Conservation (phyloP, 2,888 invertebrate species). For the Megastigmus dorsalis region DNA sequence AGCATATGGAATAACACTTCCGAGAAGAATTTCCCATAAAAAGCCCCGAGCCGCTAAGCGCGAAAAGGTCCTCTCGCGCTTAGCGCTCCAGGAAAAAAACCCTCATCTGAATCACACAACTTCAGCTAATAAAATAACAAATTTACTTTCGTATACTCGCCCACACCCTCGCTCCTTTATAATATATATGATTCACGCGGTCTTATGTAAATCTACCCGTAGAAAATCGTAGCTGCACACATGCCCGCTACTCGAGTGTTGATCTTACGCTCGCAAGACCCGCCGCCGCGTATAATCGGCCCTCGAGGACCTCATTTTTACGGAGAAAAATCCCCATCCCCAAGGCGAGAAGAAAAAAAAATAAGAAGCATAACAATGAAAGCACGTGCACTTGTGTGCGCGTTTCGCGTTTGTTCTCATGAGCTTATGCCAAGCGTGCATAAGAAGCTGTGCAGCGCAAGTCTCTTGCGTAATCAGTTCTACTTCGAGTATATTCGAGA, state of each 20-base stretch:
- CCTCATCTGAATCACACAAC: constrained; percentile 27
- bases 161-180: background rate
- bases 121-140: constrained; percentile 29
- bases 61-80: too few species aligned
- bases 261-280: constrained; percentile 17
- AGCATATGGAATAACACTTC: constrained; percentile 29
- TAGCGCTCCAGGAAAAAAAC: constrained; percentile 2
- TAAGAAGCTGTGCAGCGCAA: background rate
- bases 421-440: constrained; percentile 16
- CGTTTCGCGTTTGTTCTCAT: constrained; percentile 12
- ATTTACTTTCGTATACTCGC: constrained; percentile 10
- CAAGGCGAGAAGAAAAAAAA: too few species aligned
- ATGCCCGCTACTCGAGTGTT: constrained; percentile 11
- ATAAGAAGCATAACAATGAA: constrained; percentile 30
- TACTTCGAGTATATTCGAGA: too few species aligned
- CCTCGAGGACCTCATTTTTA: constrained; percentile 19
- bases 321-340: constrained; percentile 17
- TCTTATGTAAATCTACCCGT: constrained; percentile 39
- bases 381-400: constrained; percentile 34
- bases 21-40: constrained; percentile 25
- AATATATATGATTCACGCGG: constrained; percentile 26
- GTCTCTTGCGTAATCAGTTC: constrained; percentile 27
- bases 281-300: constrained; percentile 32
- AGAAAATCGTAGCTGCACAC: constrained; percentile 24
- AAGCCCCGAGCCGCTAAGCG: background rate